phyloP scores from a whole-genome alignment of 2,888 invertebrate genomes.

The Endomychus coccineus region DNA sequence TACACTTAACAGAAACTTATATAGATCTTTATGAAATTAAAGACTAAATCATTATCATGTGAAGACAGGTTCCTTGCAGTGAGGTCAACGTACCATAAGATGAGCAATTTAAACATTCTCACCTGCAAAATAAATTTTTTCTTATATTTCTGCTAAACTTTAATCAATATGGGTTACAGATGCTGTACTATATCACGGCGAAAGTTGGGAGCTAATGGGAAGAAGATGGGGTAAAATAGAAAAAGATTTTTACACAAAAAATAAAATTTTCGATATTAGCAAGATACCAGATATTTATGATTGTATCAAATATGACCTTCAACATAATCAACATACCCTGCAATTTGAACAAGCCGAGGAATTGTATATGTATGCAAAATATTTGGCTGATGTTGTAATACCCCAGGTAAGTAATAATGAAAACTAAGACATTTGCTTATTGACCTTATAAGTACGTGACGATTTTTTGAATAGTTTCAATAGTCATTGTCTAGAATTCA shows the following conservation, averaged over 20 bases:
- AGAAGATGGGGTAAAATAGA: constrained; percentile 96
- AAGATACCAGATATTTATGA: constrained; percentile 99
- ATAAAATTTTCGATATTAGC: constrained; percentile 90
- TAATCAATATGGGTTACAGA: constrained; percentile 55
- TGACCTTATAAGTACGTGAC: too few species aligned
- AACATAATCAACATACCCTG: constrained; percentile 93
- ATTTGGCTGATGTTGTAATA: constrained; percentile 96
- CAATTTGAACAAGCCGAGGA: constrained; percentile 91
- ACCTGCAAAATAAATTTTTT: too few species aligned
- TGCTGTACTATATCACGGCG: constrained; percentile 91
- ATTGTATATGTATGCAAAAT: constrained; percentile 91
- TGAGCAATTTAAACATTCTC: too few species aligned
- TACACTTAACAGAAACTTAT: too few species aligned
- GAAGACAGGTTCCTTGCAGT: too few species aligned
- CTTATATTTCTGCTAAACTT: neutral
- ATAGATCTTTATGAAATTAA: too few species aligned
- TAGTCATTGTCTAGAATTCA: constrained; percentile 1
- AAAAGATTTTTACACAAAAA: constrained; percentile 94
- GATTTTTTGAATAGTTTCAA: too few species aligned
- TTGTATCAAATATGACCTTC: constrained; percentile 97
- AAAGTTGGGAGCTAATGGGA: constrained; percentile 98
- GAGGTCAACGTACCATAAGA: too few species aligned
- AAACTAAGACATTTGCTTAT: neutral
- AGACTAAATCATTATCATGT: too few species aligned
- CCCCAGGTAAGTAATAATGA: constrained; percentile 80